Evolutionary conservation across 1,140 invertebrate species (phyloP).

Genomic region (Lethrus apterus): DNA sequence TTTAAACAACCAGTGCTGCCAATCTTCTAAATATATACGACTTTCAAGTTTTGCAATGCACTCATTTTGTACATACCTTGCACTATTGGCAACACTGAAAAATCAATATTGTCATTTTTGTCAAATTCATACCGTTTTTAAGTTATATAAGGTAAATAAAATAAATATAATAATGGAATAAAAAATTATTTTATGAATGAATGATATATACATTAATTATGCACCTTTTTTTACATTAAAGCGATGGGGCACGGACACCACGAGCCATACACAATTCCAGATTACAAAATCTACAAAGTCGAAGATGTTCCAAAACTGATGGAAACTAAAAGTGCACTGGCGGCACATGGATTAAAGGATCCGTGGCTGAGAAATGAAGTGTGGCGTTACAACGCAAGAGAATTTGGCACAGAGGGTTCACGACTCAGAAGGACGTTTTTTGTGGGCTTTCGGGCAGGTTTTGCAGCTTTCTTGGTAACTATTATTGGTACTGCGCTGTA

Average conservation of each 20-base stretch:
- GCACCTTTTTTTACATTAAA: too few species aligned
- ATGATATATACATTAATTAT: too few species aligned
- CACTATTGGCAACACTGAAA: neutral
- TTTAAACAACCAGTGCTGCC: too few species aligned
- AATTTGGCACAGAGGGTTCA: conserved; percentile 41
- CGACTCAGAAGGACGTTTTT: conserved; percentile 39
- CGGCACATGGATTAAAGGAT: conserved; percentile 64
- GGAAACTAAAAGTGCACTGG: conserved; percentile 53
- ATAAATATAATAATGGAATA: neutral
- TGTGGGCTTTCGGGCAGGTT: conserved; percentile 55
- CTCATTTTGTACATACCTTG: too few species aligned
- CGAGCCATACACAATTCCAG: conserved; percentile 46
- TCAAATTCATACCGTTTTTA: conserved; percentile 1
- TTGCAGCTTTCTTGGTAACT: conserved; percentile 57
- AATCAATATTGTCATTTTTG: neutral
- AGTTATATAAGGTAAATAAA: conserved; percentile 6
- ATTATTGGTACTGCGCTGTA: conserved; percentile 45
- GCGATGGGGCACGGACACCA: conserved; percentile 9
- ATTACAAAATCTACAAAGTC: conserved; percentile 63
- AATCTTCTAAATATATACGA: too few species aligned
- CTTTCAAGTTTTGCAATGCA: too few species aligned
- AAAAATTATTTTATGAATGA: conserved; percentile 1
- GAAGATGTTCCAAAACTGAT: conserved; percentile 59
- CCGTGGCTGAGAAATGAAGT: conserved; percentile 82
- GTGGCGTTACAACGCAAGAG: conserved; percentile 58